A percentile compares a stretch with the other conserved stretches of the same genome.
These are phyloP conservation scores for Mormyrops boulengeri DNA, from an alignment of 2,797 vertebrate genomes.

Conservation along the genomic window DNA sequence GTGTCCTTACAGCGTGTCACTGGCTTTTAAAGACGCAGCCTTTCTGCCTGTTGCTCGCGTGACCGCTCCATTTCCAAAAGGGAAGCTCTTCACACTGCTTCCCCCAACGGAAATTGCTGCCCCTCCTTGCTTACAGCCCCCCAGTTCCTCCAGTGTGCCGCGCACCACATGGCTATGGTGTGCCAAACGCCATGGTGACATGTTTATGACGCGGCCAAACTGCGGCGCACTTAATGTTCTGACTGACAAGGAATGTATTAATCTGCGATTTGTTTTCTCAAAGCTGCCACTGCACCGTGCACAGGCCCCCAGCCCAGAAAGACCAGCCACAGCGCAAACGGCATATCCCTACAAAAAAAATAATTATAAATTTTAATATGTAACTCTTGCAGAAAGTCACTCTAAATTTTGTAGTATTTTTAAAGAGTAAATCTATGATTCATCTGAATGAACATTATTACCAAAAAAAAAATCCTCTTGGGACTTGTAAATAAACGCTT, in stretches of 20 bases:
- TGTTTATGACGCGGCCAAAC: constrained; percentile 81
- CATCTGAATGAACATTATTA: background rate
- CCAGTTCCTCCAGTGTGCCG: constrained; percentile 31
- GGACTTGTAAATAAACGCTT: background rate
- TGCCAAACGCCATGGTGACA: constrained; percentile 93
- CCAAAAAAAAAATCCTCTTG: background rate
- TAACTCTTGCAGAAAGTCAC: background rate
- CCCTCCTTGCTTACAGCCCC: background rate
- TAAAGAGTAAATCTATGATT: background rate
- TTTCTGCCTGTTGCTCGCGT: background rate
- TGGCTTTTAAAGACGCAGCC: background rate
- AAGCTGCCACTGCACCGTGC: constrained; percentile 66
- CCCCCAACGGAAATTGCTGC: background rate
- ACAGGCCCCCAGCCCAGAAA: constrained; percentile 40
- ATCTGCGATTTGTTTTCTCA: constrained; percentile 79
- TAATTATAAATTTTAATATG: background rate
- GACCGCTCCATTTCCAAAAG: constrained; percentile 6
- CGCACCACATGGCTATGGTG: constrained; percentile 32
- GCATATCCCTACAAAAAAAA: constrained; percentile 21
- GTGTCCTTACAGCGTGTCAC: background rate
- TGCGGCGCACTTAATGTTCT: constrained; percentile 79
- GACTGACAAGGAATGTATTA: constrained; percentile 82
- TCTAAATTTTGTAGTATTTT: background rate
- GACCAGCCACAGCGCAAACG: background rate
- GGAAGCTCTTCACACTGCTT: background rate